A percentile compares a stretch with the other conserved stretches of the same genome.
phyloP scores from a whole-genome alignment of 2,888 invertebrate genomes.

The Hoplodrina blanda region DNA sequence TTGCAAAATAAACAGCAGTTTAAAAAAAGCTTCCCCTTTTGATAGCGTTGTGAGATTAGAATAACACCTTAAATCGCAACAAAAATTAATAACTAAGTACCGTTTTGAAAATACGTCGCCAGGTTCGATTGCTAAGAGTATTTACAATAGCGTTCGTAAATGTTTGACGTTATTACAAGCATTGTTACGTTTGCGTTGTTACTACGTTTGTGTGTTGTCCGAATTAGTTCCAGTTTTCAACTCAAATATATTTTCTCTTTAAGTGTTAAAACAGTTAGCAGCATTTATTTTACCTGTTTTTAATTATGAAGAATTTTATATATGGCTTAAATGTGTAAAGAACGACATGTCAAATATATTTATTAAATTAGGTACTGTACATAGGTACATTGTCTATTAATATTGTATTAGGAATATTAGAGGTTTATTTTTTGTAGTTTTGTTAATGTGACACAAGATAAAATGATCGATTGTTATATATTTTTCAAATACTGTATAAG shows the following conservation, averaged over 20 bases:
- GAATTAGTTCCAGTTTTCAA: conserved; percentile 32
- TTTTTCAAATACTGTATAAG: conserved; percentile 3
- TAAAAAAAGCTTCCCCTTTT: neutral
- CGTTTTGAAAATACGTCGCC: neutral
- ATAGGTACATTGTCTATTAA: neutral
- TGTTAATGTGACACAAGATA: conserved; percentile 29
- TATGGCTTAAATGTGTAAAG: conserved; percentile 5
- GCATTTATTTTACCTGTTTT: conserved; percentile 47
- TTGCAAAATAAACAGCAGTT: neutral
- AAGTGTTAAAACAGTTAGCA: conserved; percentile 19
- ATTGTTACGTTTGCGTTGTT: too few species aligned
- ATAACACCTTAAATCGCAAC: neutral
- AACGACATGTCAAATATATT: neutral
- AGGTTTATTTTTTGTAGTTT: conserved; percentile 57
- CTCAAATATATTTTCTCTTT: conserved; percentile 18
- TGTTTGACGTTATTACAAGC: conserved; percentile 8
- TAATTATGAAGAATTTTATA: conserved; percentile 10
- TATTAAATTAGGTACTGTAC: conserved; percentile 1
- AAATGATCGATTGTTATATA: conserved; percentile 12
- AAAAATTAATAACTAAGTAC: neutral
- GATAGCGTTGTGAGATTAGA: neutral
- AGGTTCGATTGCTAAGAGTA: neutral
- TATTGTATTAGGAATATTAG: conserved; percentile 1
- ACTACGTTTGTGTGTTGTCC: conserved; percentile 13
- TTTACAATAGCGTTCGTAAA: neutral